Base-by-base conservation (phyloP, 2,113 vertebrate genomes). In the Girardinichthys multiradiatus region DNA sequence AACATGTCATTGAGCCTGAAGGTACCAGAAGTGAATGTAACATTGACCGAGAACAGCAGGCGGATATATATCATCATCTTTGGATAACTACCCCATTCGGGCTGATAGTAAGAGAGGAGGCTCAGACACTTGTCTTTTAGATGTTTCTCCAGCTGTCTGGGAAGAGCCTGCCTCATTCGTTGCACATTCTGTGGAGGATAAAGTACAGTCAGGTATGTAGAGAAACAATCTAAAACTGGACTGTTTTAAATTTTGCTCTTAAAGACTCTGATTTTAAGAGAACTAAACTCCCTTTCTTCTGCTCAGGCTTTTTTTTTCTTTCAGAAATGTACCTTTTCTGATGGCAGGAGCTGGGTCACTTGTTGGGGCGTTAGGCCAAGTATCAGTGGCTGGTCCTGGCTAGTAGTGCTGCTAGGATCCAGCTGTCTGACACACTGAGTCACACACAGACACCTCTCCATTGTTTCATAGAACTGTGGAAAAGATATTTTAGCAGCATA, bases 21-120 rank as follows among this genome's bases (percentile, higher is more conserved):
- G 42, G 5, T 45, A 45, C 42, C 19, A 15, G 17, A 17, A 45
- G 42, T 45, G 17, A 45, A 45, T 45, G 42, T 45, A 48, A 10
- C 26, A 27, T n/a, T 62, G 7, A 4, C 66, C 13, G 12, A 13
- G 9, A 68, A 31, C 19, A 31, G 27, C 26, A 17, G 42, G 51
- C 11, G 13, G 13, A 31, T 57, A 42, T n/a, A 17, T 0, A 14
- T 9, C 8, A 13, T 48, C 3, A 39, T 33, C 13, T 8, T 63
- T 12, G 24, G 9, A 57, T 45, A 80, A 39, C 39, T 80, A 97
- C 96, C 95, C 73, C 93, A 93, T 42, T 87, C 95, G 26, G 96
- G 96, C 31, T 94, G 93, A 62, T 94, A 94, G 70, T 96, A 97
- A 42, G 93, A 90, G 2, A 96, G 94, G 12, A 96, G 76, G 45